phyloP scores from a whole-genome alignment of 2,797 vertebrate species.

The Melanotaenia boesemani region DNA sequence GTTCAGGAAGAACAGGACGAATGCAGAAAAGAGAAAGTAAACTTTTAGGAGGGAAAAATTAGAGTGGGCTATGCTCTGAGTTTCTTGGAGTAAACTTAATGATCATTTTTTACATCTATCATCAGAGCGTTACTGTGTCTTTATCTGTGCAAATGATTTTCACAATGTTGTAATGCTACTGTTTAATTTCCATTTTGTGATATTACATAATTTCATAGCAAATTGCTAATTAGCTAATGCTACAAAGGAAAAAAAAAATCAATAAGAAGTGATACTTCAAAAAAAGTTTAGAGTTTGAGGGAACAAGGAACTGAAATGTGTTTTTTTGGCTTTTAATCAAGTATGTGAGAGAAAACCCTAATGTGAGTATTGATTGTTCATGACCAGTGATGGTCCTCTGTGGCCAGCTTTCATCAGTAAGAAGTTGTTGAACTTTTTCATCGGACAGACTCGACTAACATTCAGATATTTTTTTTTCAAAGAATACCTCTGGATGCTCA shows the following conservation, averaged over 20 bases:
- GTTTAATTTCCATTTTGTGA: not conserved
- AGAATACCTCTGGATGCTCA: slow-evolving; percentile 5
- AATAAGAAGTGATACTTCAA: not conserved
- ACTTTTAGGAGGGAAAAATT: not conserved
- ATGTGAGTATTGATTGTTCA: slow-evolving; percentile 15
- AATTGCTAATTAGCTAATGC: not conserved
- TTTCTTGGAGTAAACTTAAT: not conserved
- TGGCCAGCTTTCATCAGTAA: slow-evolving; percentile 8
- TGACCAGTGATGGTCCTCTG: not conserved
- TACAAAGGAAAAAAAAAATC: not conserved
- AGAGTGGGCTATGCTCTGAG: not conserved
- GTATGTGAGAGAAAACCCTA: slow-evolving; percentile 7
- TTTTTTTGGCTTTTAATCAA: slow-evolving; percentile 9
- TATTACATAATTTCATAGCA: not conserved
- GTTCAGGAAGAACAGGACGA: not conserved
- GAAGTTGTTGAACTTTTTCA: slow-evolving; percentile 22
- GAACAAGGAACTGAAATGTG: slow-evolving; percentile 9
- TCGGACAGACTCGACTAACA: slow-evolving; percentile 28
- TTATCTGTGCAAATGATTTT: not conserved
- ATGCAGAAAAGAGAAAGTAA: too few species aligned
- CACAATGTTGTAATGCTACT: not conserved
- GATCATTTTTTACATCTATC: not conserved
- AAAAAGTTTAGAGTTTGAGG: not conserved
- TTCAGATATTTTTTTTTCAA: slow-evolving; percentile 10
- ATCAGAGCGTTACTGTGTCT: not conserved